Conservation (phyloP, 2,888 invertebrate species). For the Trichopria drosophilae region DNA sequence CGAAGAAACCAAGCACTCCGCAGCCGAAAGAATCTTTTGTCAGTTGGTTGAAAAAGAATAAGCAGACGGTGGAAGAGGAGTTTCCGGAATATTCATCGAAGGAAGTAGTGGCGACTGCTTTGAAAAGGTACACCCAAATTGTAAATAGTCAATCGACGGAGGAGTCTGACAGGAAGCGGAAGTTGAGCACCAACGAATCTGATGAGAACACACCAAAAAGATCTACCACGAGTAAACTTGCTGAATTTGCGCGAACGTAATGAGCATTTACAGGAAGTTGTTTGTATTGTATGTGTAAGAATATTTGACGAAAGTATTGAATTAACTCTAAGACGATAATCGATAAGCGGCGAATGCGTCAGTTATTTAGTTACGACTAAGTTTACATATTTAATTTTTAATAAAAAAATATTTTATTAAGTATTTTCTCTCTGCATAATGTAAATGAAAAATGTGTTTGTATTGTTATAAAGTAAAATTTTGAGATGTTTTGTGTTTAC, state of each 20-base stretch:
- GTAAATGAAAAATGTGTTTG: neutral
- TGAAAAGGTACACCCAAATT: constrained; percentile 61
- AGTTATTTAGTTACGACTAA: neutral
- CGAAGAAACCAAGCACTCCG: constrained; percentile 14
- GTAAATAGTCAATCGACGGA: constrained; percentile 35
- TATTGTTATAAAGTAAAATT: too few species aligned
- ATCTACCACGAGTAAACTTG: constrained; percentile 41
- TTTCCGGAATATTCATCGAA: constrained; percentile 62
- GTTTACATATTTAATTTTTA: neutral
- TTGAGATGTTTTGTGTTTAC: too few species aligned
- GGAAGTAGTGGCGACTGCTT: constrained; percentile 64
- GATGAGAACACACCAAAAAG: constrained; percentile 43
- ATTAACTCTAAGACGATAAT: too few species aligned
- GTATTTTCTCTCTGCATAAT: neutral
- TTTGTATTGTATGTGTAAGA: neutral
- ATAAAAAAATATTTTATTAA: constrained; percentile 7
- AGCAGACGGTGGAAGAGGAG: constrained; percentile 62
- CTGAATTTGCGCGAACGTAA: constrained; percentile 37
- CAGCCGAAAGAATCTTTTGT: constrained; percentile 61
- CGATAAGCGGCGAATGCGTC: too few species aligned
- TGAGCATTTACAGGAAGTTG: neutral
- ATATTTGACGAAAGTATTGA: neutral
- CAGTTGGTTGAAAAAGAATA: constrained; percentile 67
- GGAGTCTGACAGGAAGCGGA: too few species aligned
- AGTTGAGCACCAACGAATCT: constrained; percentile 33